phyloP scores from a whole-genome alignment of 1,140 invertebrate genomes.

The Argopecten irradians region DNA sequence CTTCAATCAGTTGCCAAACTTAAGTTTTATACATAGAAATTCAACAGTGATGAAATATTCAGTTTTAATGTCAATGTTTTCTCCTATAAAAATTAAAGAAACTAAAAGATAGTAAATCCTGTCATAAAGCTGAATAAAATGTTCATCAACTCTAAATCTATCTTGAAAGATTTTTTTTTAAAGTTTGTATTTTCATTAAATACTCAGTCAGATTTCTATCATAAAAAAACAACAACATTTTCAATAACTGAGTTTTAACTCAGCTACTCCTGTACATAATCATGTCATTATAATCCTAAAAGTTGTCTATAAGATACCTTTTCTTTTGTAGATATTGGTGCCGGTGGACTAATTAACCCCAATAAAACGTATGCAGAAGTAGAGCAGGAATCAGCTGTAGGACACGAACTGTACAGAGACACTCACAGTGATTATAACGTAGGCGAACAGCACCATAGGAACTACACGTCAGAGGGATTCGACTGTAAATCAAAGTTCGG shows the following conservation, averaged over 20 bases:
- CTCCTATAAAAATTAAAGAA: too few species aligned
- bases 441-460: conserved; percentile 69
- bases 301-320: background rate
- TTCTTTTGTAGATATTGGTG: conserved; percentile 68
- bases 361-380: conserved; percentile 72
- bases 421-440: conserved; percentile 72
- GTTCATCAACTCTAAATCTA: background rate
- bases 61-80: too few species aligned
- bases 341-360: conserved; percentile 75
- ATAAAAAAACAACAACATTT: background rate
- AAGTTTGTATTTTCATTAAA: background rate
- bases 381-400: conserved; percentile 65
- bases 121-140: too few species aligned
- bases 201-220: background rate
- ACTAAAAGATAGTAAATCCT: too few species aligned
- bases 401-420: conserved; percentile 71
- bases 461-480: conserved; percentile 67
- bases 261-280: background rate
- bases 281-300: background rate
- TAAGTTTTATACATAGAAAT: too few species aligned
- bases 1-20: too few species aligned
- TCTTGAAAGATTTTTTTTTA: background rate
- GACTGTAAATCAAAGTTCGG: conserved; percentile 66
- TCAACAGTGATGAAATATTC: too few species aligned
- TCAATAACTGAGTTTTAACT: background rate